Percentiles rank a stretch among this genome's conserved stretches.
Evolutionary conservation across 2,888 invertebrate genomes (phyloP).

Genomic region (Spisula solida): DNA sequence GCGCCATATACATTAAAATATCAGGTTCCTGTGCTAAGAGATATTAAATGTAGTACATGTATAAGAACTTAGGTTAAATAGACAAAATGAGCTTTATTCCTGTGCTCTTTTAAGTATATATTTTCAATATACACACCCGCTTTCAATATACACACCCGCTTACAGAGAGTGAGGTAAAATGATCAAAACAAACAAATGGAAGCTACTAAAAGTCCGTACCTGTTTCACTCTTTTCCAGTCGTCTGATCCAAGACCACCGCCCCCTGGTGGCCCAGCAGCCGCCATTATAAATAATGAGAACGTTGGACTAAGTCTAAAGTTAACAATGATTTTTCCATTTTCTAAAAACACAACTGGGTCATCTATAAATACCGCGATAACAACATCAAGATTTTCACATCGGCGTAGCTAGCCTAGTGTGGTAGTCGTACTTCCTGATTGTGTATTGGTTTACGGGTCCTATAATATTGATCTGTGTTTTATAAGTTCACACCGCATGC

Average conservation of each 20-base stretch:
- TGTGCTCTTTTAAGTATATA: no score
- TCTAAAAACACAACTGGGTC: neutral
- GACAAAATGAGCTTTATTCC: no score
- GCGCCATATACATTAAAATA: no score
- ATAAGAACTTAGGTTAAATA: no score
- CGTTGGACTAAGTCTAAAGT: neutral
- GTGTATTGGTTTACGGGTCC: no score
- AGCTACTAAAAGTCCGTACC: neutral
- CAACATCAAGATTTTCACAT: neutral
- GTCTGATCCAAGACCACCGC: neutral
- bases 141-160: neutral
- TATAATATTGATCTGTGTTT: no score
- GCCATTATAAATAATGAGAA: neutral
- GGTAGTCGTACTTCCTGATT: neutral
- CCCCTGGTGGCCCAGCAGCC: constrained; percentile 1
- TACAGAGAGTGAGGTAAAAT: neutral
- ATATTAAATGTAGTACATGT: no score
- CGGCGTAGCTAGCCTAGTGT: neutral
- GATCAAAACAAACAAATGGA: neutral
- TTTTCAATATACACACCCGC: no score
- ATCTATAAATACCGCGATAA: neutral
- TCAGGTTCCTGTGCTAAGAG: no score
- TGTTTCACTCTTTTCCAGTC: constrained; percentile 32
- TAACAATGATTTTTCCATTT: neutral
- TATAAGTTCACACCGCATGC: no score